Percentiles rank a stretch among this genome's conserved stretches.
Evolutionary conservation across 1,140 invertebrate genomes (phyloP).

Genomic region (Anastrepha ludens): DNA sequence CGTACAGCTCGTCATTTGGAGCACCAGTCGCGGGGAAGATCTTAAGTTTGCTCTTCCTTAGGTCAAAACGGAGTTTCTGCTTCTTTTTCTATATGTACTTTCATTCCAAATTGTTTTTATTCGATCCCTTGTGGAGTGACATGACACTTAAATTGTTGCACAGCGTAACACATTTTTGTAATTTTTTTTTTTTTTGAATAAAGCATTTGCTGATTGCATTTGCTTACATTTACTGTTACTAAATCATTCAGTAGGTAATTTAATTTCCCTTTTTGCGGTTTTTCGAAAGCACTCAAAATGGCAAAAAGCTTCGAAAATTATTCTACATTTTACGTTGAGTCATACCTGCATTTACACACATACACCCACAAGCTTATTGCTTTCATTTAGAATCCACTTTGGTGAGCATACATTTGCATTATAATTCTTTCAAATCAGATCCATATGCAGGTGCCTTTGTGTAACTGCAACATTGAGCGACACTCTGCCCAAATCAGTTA

Average conservation of each 20-base stretch:
- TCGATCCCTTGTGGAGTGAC: no score
- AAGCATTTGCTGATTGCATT: no score
- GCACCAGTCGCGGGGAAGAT: no score
- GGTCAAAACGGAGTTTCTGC: no score
- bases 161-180: no score
- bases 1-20: no score
- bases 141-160: no score
- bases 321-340: background rate
- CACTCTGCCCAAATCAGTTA: background rate
- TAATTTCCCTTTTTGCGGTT: background rate
- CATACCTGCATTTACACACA: background rate
- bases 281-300: background rate
- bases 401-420: background rate
- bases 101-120: no score
- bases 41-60: no score
- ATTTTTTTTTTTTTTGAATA: no score
- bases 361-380: background rate
- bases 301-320: background rate
- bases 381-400: background rate
- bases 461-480: background rate
- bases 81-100: no score
- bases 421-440: background rate
- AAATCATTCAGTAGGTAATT: background rate
- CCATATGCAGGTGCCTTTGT: background rate
- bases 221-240: no score